These are phyloP conservation scores for Agrotis ipsilon DNA, from an alignment of 2,888 invertebrate genomes.

Conservation along the genomic window DNA sequence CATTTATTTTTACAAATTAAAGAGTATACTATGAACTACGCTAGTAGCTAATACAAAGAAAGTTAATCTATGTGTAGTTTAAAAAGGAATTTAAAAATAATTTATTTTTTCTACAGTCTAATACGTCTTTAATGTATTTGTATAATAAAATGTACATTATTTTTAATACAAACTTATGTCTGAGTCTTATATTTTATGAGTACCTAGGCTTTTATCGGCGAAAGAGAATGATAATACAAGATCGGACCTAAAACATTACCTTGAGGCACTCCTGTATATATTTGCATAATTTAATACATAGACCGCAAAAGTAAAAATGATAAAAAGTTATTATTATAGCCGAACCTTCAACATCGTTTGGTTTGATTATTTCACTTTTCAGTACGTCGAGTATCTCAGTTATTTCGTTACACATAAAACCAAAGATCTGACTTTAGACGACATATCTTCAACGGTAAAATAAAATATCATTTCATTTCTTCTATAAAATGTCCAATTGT, in stretches of 20 bases:
- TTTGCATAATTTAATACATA: conserved; percentile 14
- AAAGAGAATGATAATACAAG: background rate
- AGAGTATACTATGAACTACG: conserved; percentile 7
- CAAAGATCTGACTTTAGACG: conserved; percentile 76
- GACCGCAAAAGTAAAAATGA: conserved; percentile 9
- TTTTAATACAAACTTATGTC: background rate
- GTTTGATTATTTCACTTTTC: conserved; percentile 75
- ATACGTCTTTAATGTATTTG: background rate
- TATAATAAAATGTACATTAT: background rate
- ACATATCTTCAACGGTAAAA: conserved; percentile 71
- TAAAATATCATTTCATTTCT: conserved; percentile 77
- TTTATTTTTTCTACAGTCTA: background rate
- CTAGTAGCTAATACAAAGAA: conserved; percentile 32
- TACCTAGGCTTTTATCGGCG: background rate
- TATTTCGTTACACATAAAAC: conserved; percentile 69
- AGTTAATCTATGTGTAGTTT: conserved; percentile 4
- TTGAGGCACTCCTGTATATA: conserved; percentile 4
- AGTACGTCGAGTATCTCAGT: conserved; percentile 66
- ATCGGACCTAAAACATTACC: background rate
- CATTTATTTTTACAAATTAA: conserved; percentile 24
- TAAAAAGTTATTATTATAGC: conserved; percentile 14
- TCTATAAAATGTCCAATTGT: conserved; percentile 74
- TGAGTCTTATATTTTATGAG: background rate
- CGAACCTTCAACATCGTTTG: conserved; percentile 62
- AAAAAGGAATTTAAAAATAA: background rate